Base-by-base conservation (phyloP, 2,888 invertebrate genomes). In the Epinotia brunnichana region DNA sequence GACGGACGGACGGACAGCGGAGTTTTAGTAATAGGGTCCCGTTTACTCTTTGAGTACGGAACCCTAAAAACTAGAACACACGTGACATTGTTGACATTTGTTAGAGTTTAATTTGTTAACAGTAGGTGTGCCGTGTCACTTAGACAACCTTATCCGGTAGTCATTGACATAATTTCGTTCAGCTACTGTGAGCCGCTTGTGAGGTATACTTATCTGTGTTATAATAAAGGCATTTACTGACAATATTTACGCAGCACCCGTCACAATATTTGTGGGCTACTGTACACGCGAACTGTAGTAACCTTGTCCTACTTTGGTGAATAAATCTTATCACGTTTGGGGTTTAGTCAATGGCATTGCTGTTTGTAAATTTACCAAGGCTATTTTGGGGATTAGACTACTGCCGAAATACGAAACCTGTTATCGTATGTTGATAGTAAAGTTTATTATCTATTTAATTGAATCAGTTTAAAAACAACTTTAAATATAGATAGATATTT, bases 101-200 rank as follows among this genome's bases (percentile, higher is more conserved):
- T 35, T 35, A 35, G 35, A 35, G 35, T 0, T 7, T 5, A 29
- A 29, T 35, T 35, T 35, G 35, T 35, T 35, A 24, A 24, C 21
- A 24, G 35, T 9, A 9, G 7, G 35, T 35, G 35, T 9, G 35
- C 35, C 35, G 35, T 35, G 35, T 35, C 35, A 35, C 9, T 5
- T 29, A 15, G 13, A 44, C 15, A 3, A 44, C 15, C 44, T 48
- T n/a, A 5, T 68, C 68, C 76, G 61, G 64, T 75, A 82, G 86
- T 82, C 87, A 87, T 87, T 89, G 89, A 89, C 88, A 90, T 85
- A 85, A 88, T 88, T 89, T 82, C 77, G 78, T 17, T 17, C 11
- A 56, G 57, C 35, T 57, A 51, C 63, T 64, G 35, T 24, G 7
- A 64, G 24, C 35, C 57, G 19, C 51, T n/a, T 51, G 9, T 59